Percentiles rank a stretch among this genome's conserved stretches.
These are phyloP conservation scores for Pentalonia nigronervosa DNA, from an alignment of 1,140 invertebrate genomes.

Conservation along the genomic window DNA sequence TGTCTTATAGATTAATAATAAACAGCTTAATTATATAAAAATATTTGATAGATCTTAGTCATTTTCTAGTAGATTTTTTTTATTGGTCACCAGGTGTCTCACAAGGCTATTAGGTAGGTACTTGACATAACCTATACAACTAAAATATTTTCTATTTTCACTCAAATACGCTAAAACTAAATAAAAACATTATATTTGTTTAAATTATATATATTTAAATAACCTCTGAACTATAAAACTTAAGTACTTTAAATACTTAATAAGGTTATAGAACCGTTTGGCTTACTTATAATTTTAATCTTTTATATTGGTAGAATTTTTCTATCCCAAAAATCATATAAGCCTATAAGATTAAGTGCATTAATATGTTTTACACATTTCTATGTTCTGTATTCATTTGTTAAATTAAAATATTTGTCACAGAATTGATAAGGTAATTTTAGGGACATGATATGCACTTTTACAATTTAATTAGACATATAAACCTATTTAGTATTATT, in stretches of 20 bases:
- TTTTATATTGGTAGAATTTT: background rate
- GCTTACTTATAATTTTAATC: no score
- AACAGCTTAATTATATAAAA: background rate
- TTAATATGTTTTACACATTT: background rate
- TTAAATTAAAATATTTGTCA: background rate
- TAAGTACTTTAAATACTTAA: no score
- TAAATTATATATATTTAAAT: background rate
- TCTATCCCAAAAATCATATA: background rate
- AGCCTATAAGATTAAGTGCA: background rate
- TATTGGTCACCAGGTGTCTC: background rate
- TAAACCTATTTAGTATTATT: background rate
- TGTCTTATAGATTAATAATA: background rate
- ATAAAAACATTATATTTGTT: background rate
- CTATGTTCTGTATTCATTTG: background rate
- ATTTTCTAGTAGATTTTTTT: background rate
- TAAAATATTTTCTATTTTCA: background rate
- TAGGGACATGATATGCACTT: constrained; percentile 4
- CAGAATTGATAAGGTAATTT: background rate
- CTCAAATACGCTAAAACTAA: background rate
- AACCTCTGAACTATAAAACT: no score
- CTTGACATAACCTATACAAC: no score
- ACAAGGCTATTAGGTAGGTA: background rate
- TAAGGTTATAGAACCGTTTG: background rate
- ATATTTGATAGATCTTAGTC: background rate
- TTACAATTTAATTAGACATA: constrained; percentile 4